A percentile compares a stretch with the other conserved stretches of the same genome.
Evolutionary conservation across 2,888 invertebrate genomes (phyloP).

Genomic region (Smittia aterrima): DNA sequence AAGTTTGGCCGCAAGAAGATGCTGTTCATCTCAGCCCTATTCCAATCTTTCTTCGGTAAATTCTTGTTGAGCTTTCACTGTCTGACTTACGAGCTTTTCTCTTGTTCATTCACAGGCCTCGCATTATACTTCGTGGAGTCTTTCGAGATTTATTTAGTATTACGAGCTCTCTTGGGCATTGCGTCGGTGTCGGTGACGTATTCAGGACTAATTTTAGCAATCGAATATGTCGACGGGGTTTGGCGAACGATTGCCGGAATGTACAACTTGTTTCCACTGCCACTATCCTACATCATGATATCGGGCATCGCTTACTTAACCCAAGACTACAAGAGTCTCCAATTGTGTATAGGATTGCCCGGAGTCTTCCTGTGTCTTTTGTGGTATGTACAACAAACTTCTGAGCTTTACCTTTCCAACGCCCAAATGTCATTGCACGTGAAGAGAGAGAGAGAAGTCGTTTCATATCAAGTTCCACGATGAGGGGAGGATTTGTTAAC

Average conservation of each 20-base stretch:
- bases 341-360: slow-evolving; percentile 70
- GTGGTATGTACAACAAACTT: slow-evolving; percentile 58
- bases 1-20: slow-evolving; percentile 77
- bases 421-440: too few relatives aligned
- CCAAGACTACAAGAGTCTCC: slow-evolving; percentile 70
- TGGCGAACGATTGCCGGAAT: slow-evolving; percentile 80
- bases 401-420: background rate
- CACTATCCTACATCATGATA: slow-evolving; percentile 71
- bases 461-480: too few relatives aligned
- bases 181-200: slow-evolving; percentile 80
- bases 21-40: slow-evolving; percentile 66
- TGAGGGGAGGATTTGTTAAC: too few relatives aligned
- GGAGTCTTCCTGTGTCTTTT: slow-evolving; percentile 65
- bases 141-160: slow-evolving; percentile 66
- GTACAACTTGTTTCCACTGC: slow-evolving; percentile 76
- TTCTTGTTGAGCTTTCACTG: slow-evolving; percentile 39
- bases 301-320: slow-evolving; percentile 69
- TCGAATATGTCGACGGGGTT: slow-evolving; percentile 74
- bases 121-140: slow-evolving; percentile 69
- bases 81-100: too few relatives aligned
- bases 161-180: slow-evolving; percentile 70
- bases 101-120: slow-evolving; percentile 51
- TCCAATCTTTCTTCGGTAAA: slow-evolving; percentile 66
- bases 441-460: too few relatives aligned
- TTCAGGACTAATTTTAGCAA: slow-evolving; percentile 74